A percentile compares a stretch with the other conserved stretches of the same genome.
phyloP scores from a whole-genome alignment of 2,797 vertebrate genomes.

The Leptoclinus maculatus region DNA sequence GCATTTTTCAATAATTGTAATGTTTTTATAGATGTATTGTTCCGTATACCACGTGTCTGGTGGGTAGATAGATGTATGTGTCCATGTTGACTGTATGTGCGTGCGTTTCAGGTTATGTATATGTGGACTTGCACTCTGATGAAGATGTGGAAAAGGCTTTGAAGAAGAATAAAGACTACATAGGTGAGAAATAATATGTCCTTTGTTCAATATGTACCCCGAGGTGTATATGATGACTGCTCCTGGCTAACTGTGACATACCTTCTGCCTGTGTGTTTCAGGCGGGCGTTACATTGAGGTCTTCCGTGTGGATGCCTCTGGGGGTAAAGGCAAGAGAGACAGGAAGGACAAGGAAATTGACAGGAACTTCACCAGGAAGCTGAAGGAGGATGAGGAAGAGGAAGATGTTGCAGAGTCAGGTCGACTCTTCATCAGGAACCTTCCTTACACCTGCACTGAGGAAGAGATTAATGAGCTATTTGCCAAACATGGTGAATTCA shows the following conservation, averaged over 20 bases:
- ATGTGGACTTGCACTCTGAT: conserved; percentile 91
- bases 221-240: not conserved
- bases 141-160: conserved; percentile 91
- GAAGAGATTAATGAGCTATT: conserved; percentile 92
- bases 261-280: conserved; percentile 56
- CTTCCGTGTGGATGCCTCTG: conserved; percentile 75
- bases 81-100: not conserved
- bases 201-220: not conserved
- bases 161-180: conserved; percentile 92
- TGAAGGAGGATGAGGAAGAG: conserved; percentile 90
- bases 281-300: conserved; percentile 92
- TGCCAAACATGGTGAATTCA: conserved; percentile 85
- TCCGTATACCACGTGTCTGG: not conserved
- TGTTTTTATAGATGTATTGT: not conserved
- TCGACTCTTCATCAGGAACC: conserved; percentile 94
- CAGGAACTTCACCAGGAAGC: conserved; percentile 84
- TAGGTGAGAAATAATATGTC: conserved; percentile 83
- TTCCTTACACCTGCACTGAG: conserved; percentile 94
- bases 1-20: not conserved
- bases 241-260: not conserved
- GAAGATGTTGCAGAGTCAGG: conserved; percentile 95
- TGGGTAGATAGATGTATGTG: not conserved
- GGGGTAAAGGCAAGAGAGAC: conserved; percentile 37
- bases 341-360: conserved; percentile 55
- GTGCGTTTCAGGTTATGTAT: conserved; percentile 90